phyloP scores from a whole-genome alignment of 2,797 vertebrate species.

The Propithecus perrieri region DNA sequence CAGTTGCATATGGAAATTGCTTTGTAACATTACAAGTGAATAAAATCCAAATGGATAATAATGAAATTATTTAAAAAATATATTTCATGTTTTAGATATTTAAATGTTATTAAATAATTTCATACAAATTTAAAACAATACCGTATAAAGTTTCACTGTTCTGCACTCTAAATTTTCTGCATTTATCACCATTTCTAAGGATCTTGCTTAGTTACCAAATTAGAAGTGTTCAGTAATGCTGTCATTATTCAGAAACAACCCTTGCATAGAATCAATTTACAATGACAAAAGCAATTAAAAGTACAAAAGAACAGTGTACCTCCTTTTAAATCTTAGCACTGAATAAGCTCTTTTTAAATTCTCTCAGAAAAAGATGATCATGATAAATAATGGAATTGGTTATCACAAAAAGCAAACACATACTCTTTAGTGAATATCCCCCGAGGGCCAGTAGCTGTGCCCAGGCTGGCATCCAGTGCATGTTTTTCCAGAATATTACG shows the following conservation, averaged over 20 bases:
- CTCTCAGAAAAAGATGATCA: neutral
- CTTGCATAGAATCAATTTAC: neutral
- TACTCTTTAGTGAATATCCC: slow-evolving; percentile 98
- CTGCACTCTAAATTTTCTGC: slow-evolving; percentile 3
- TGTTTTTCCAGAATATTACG: slow-evolving; percentile 94
- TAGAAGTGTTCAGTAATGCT: slow-evolving; percentile 31
- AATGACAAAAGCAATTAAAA: slow-evolving; percentile 66
- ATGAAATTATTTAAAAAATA: neutral
- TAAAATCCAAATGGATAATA: neutral
- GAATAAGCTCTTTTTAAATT: slow-evolving; percentile 51
- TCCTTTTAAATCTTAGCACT: slow-evolving; percentile 31
- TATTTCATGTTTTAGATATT: slow-evolving; percentile 27
- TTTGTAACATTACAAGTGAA: neutral
- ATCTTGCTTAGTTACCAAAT: slow-evolving; percentile 44
- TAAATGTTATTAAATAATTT: slow-evolving; percentile 6
- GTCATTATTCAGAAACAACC: slow-evolving; percentile 50
- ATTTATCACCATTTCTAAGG: slow-evolving; percentile 43
- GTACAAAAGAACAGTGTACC: slow-evolving; percentile 14
- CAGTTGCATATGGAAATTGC: neutral
- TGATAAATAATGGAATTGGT: neutral
- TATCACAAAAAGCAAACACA: slow-evolving; percentile 75
- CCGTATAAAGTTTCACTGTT: neutral
- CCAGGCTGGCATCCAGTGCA: slow-evolving; percentile 88
- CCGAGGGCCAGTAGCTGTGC: slow-evolving; percentile 91
- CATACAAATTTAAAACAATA: slow-evolving; percentile 5